These are phyloP conservation scores for Acleris emargana DNA, from an alignment of 2,888 invertebrate species.

Conservation along the genomic window DNA sequence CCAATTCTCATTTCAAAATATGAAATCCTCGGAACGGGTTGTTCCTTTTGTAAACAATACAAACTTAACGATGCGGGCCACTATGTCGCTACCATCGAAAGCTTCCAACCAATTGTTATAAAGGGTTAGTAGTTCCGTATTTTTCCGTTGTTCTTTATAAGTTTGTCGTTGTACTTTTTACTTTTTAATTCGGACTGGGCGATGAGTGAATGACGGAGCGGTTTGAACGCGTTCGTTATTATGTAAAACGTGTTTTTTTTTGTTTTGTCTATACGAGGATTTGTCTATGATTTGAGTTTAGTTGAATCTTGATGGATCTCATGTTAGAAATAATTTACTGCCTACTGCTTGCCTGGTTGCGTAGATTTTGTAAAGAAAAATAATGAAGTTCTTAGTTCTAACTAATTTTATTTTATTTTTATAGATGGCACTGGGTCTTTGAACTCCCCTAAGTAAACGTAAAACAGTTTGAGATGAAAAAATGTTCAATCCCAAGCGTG, in stretches of 20 bases:
- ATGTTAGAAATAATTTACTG: constrained; percentile 27
- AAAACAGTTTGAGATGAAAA: no score
- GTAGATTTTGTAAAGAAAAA: neutral
- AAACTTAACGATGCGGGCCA: constrained; percentile 14
- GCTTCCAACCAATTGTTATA: neutral
- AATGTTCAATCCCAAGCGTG: no score
- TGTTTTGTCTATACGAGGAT: constrained; percentile 35
- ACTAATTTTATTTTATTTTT: no score
- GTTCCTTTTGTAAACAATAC: constrained; percentile 40
- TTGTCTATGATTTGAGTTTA: constrained; percentile 36
- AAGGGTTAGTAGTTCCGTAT: neutral
- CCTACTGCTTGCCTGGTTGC: constrained; percentile 20
- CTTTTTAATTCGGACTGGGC: constrained; percentile 57
- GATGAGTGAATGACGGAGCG: constrained; percentile 68
- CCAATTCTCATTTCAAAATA: constrained; percentile 76
- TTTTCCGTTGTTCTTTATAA: constrained; percentile 8
- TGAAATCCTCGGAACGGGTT: constrained; percentile 76
- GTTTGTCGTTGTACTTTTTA: constrained; percentile 47
- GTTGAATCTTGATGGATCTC: constrained; percentile 35
- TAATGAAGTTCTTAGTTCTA: neutral
- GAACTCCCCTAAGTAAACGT: no score
- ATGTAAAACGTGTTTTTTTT: constrained; percentile 39
- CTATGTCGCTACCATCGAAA: constrained; percentile 18
- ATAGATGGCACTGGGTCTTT: no score
- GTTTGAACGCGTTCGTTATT: constrained; percentile 45